phyloP scores from a whole-genome alignment of 2,797 vertebrate genomes.

The Brachyalestes nurse region DNA sequence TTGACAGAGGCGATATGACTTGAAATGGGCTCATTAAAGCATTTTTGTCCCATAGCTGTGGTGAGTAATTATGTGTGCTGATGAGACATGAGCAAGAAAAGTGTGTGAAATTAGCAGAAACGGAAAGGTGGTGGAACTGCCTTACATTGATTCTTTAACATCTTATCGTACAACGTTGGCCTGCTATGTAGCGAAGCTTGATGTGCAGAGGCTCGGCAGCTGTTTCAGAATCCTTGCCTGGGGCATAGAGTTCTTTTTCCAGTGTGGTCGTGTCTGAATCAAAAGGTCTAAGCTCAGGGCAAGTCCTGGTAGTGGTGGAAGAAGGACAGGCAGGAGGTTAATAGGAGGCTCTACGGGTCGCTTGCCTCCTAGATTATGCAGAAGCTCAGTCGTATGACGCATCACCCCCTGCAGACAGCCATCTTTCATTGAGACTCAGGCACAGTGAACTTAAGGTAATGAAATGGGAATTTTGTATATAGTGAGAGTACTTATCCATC shows the following conservation, averaged over 20 bases:
- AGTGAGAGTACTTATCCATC: constrained; percentile 35
- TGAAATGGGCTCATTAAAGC: constrained; percentile 40
- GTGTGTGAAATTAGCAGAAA: constrained; percentile 23
- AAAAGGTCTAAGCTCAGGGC: constrained; percentile 27
- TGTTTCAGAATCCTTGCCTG: constrained; percentile 12
- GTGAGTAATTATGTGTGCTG: constrained; percentile 33
- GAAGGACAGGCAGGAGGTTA: constrained; percentile 49
- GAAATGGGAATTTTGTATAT: constrained; percentile 12
- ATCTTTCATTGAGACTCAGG: constrained; percentile 16
- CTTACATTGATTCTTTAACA: background rate
- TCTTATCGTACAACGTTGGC: background rate
- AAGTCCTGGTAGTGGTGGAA: constrained; percentile 20
- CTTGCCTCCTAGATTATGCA: constrained; percentile 36
- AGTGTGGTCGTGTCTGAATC: constrained; percentile 29
- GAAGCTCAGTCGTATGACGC: constrained; percentile 44
- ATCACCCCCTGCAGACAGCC: constrained; percentile 33
- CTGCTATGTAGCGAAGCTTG: background rate
- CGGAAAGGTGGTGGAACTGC: background rate
- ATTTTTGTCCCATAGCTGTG: constrained; percentile 34
- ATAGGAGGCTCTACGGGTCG: constrained; percentile 45
- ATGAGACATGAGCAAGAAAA: constrained; percentile 5
- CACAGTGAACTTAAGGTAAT: constrained; percentile 7
- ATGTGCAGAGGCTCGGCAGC: background rate
- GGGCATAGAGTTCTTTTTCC: constrained; percentile 13
- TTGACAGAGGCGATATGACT: constrained; percentile 32